phyloP scores from a whole-genome alignment of 2,888 invertebrate species.

The Drosophila bunnanda region DNA sequence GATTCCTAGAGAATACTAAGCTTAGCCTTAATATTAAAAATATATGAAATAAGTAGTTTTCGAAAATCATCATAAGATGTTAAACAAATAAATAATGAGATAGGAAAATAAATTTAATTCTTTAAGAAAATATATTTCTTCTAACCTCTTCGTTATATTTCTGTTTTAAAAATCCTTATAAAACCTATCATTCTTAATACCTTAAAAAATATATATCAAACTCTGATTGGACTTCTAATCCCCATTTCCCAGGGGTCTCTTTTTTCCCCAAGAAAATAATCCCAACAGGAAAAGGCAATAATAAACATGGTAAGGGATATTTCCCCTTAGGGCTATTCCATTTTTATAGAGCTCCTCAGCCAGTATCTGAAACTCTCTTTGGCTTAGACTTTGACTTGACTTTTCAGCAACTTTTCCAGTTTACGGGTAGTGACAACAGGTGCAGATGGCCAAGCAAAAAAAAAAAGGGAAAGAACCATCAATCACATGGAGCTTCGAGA shows the following conservation, averaged over 20 bases:
- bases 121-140: background rate
- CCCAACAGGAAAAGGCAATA: conserved; percentile 38
- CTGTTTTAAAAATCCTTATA: background rate
- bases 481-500: conserved; percentile 59
- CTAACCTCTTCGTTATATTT: background rate
- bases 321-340: conserved; percentile 32
- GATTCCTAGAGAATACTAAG: too few relatives aligned
- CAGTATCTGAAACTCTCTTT: conserved; percentile 1
- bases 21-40: too few relatives aligned
- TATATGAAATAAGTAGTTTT: background rate
- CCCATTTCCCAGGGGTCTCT: conserved; percentile 28
- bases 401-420: conserved; percentile 43
- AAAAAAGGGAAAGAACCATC: conserved; percentile 51
- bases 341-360: conserved; percentile 29
- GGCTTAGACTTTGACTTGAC: conserved; percentile 3
- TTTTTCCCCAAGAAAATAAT: conserved; percentile 1
- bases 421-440: conserved; percentile 59
- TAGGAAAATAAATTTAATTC: background rate
- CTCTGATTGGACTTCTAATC: conserved; percentile 3
- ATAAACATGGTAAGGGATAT: conserved; percentile 33
- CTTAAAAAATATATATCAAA: conserved; percentile 3
- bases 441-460: conserved; percentile 36
- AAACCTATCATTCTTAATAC: background rate
- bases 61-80: too few relatives aligned
- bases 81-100: background rate